A percentile compares a stretch with the other conserved stretches of the same genome.
These are phyloP conservation scores for Clytia hemisphaerica DNA, from an alignment of 30 jellyfish, hydroid and myxozoan species.

Conservation along the genomic window DNA sequence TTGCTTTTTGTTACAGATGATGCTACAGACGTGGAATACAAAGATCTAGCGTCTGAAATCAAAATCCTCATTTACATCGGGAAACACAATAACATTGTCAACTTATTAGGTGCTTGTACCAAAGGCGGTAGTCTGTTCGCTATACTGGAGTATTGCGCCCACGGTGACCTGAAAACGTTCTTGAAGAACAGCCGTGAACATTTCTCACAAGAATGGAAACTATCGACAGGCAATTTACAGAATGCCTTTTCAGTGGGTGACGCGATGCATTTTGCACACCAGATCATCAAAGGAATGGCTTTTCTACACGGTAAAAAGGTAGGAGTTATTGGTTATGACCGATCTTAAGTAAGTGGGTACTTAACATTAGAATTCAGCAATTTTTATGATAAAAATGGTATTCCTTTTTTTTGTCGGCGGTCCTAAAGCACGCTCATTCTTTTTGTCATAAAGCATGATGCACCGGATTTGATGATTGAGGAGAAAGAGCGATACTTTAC, in stretches of 20 bases:
- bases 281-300: conserved; percentile 23
- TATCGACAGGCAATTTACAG: not conserved
- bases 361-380: too few relatives aligned
- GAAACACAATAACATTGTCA: conserved; percentile 17
- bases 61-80: conserved; percentile 17
- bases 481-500: too few relatives aligned
- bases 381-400: too few relatives aligned
- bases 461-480: too few relatives aligned
- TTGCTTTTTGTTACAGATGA: conserved; percentile 4
- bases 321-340: too few relatives aligned
- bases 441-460: too few relatives aligned
- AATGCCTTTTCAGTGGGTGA: conserved; percentile 4
- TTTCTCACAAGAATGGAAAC: conserved; percentile 7
- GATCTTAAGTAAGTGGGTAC: too few relatives aligned
- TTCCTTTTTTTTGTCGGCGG: too few relatives aligned
- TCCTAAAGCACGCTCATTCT: too few relatives aligned
- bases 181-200: not conserved
- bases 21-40: conserved; percentile 22
- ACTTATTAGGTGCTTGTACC: conserved; percentile 30
- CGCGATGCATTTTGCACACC: not conserved
- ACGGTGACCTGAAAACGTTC: conserved; percentile 4
- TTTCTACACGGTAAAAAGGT: conserved; percentile 25
- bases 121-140: conserved; percentile 11
- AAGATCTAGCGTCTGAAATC: conserved; percentile 33
- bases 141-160: conserved; percentile 29